phyloP scores from a whole-genome alignment of 2,113 vertebrate species.

The Vireo altiloquus region DNA sequence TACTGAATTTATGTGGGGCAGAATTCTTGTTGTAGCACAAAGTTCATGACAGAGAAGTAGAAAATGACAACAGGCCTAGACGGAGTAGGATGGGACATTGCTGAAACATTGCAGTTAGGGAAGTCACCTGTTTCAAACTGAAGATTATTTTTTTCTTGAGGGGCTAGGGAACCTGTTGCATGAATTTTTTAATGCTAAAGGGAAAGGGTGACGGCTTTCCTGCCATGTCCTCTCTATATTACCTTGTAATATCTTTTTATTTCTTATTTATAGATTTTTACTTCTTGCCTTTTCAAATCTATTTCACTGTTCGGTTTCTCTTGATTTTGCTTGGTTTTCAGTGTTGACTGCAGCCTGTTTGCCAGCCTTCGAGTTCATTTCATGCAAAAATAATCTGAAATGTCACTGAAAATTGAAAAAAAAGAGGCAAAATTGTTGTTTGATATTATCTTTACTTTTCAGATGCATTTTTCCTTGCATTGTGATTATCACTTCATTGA shows the following conservation, averaged over 20 bases:
- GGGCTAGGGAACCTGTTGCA: background rate
- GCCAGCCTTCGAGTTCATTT: background rate
- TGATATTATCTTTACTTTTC: background rate
- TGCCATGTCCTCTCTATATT: background rate
- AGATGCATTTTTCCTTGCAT: background rate
- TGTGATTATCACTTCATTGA: background rate
- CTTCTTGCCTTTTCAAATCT: background rate
- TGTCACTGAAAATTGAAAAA: background rate
- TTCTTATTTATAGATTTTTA: conserved; percentile 7
- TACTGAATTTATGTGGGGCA: background rate
- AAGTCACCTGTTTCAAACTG: background rate
- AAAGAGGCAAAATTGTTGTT: background rate
- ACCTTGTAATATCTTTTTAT: background rate
- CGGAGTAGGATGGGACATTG: background rate
- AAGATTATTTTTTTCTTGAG: background rate
- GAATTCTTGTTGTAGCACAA: background rate
- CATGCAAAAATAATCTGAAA: background rate
- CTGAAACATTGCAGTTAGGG: background rate
- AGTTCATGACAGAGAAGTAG: background rate
- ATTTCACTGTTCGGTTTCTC: background rate
- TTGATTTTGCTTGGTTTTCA: background rate
- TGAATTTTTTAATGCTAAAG: background rate
- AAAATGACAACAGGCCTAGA: background rate
- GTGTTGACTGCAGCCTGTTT: background rate
- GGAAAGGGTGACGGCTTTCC: background rate